Evolutionary conservation across 2,888 invertebrate species (phyloP).

Genomic region (Platycheirus albimanus): DNA sequence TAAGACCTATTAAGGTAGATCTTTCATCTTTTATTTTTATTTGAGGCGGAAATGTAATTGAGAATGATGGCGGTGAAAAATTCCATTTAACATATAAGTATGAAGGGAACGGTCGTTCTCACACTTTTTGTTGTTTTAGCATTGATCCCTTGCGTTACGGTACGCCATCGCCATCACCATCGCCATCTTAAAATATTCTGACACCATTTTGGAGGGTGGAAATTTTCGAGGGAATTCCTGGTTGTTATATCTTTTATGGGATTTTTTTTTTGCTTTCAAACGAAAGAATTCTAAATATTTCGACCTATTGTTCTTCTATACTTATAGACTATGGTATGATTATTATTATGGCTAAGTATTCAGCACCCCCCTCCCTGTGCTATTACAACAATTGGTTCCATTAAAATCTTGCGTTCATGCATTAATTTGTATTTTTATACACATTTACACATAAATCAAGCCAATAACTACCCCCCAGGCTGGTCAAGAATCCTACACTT

Average conservation of each 20-base stretch:
- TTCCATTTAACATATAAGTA: neutral
- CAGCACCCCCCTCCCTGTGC: too few relatives aligned
- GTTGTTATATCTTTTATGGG: conserved; percentile 23
- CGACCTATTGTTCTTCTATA: conserved; percentile 16
- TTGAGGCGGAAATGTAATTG: conserved; percentile 35
- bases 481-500: neutral
- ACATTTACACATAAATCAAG: conserved; percentile 48
- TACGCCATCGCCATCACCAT: neutral
- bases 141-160: neutral
- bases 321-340: neutral
- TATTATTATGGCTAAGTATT: conserved; percentile 7
- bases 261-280: conserved; percentile 11
- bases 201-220: conserved; percentile 2
- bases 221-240: neutral
- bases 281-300: conserved; percentile 19
- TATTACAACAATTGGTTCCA: conserved; percentile 35
- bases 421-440: conserved; percentile 37
- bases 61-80: conserved; percentile 44
- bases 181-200: conserved; percentile 18
- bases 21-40: conserved; percentile 15
- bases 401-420: conserved; percentile 38
- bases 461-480: conserved; percentile 10
- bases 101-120: neutral
- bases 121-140: neutral
- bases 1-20: conserved; percentile 14